These are phyloP conservation scores for Allophyes oxyacanthae DNA, from an alignment of 2,888 invertebrate genomes.

Conservation along the genomic window DNA sequence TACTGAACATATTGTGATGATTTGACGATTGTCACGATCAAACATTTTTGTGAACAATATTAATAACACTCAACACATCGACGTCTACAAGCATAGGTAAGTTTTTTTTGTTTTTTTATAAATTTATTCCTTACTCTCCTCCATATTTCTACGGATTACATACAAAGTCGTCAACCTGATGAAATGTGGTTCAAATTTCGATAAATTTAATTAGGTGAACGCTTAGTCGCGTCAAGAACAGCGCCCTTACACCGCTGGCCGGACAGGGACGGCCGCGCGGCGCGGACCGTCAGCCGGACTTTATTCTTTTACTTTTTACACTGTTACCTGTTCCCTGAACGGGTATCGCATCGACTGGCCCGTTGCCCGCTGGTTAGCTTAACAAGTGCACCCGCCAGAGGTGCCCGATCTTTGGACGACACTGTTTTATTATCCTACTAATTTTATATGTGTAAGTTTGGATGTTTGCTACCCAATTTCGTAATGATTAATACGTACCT, in stretches of 20 bases:
- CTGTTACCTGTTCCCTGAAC: constrained; percentile 86
- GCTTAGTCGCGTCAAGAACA: constrained; percentile 52
- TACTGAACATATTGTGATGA: constrained; percentile 4
- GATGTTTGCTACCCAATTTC: no score
- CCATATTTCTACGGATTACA: no score
- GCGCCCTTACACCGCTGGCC: constrained; percentile 59
- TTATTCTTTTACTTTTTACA: constrained; percentile 79
- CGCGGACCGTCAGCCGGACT: constrained; percentile 74
- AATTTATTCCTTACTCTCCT: no score
- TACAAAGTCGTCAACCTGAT: no score
- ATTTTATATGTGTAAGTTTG: constrained; percentile 7
- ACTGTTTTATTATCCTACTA: constrained; percentile 29
- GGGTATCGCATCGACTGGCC: constrained; percentile 75
- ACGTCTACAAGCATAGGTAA: not conserved
- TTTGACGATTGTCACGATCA: constrained; percentile 7
- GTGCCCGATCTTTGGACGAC: constrained; percentile 68
- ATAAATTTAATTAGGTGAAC: not conserved
- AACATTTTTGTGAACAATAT: not conserved
- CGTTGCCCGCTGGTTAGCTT: constrained; percentile 81
- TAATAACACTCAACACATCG: constrained; percentile 8
- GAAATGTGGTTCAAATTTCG: not conserved
- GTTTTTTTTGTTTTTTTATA: not conserved
- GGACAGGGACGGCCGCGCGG: constrained; percentile 63
- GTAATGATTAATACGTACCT: no score
- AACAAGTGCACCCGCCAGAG: constrained; percentile 84